phyloP scores from a whole-genome alignment of 2,797 vertebrate genomes.

The Phyllotis vaccarum region DNA sequence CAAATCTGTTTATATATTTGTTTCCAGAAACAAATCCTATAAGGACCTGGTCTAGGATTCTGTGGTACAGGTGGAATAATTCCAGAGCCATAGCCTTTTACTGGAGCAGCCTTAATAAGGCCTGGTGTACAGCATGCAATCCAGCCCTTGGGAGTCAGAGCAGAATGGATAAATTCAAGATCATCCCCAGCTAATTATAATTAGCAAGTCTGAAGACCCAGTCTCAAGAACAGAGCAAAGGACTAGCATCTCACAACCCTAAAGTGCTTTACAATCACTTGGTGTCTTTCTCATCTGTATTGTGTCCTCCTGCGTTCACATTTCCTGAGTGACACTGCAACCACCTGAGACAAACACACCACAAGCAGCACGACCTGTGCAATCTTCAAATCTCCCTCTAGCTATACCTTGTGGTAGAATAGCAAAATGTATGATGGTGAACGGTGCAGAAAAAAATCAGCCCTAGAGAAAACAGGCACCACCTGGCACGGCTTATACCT shows the following conservation, averaged over 20 bases:
- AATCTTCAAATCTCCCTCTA: background rate
- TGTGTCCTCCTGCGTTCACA: background rate
- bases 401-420: background rate
- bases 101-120: background rate
- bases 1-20: no score
- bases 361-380: background rate
- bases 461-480: constrained; percentile 46
- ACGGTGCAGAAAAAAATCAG: background rate
- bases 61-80: background rate
- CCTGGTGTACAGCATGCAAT: background rate
- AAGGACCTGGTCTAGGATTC: background rate
- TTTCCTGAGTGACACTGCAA: background rate
- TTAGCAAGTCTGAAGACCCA: background rate
- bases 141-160: background rate
- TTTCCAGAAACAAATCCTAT: background rate
- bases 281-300: background rate
- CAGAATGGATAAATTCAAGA: no score
- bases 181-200: background rate
- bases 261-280: background rate
- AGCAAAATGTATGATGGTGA: background rate
- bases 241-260: background rate
- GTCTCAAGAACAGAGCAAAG: background rate
- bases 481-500: background rate
- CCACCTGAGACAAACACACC: background rate
- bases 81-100: background rate